Evolutionary conservation across 2,888 invertebrate genomes (phyloP), one percentile per base, ranked within the genome.

Genomic region (Phaedon cochleariae): DNA sequence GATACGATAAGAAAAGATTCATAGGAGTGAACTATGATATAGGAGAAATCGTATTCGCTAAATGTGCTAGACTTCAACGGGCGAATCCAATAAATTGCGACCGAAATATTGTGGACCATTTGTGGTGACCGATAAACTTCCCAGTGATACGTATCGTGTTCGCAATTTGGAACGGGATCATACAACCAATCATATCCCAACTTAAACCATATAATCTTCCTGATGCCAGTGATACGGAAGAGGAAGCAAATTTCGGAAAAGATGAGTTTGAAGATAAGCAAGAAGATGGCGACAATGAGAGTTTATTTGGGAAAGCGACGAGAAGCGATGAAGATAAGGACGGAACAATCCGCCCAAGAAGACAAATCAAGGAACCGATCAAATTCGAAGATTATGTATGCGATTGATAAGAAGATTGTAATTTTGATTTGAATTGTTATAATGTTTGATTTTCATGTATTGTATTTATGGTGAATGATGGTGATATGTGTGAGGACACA

Each of bases 1-100:
- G 52, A 41, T 31, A n/a, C n/a, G 54, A 63, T 26, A 52, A 20
- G 17, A 48, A 34, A 26, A 15, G 53, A 37, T 59, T 51, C 51
- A 12, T 12, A 58, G 59, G 53, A 10, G 37, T 63, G 10, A 20
- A 26, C 2, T 52, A 63, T 20, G 22, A 52, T 20, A 34, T 26
- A 10, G 46, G 53, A n/a, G 53, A 63, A 37, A 59, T 52, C n/a
- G 45, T 59, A 3, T 49, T 51, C 20, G 29, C 49, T 41, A 59
- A 51, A 5, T 41, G 51, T 21, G 26, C 26, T 18, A 21, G 21
- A 12, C 17, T 1, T 10, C 12, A 12, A 59, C 63, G 9, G 63
- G 63, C 17, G 18, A 63, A 21, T 52, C 63, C 5, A 59, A 45
- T 12, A 59, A 63, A 41, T 21, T 59, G 22, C 51, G 59, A 45